These are phyloP conservation scores for Neoniphon sammara DNA, from an alignment of 2,797 vertebrate genomes.

Conservation along the genomic window DNA sequence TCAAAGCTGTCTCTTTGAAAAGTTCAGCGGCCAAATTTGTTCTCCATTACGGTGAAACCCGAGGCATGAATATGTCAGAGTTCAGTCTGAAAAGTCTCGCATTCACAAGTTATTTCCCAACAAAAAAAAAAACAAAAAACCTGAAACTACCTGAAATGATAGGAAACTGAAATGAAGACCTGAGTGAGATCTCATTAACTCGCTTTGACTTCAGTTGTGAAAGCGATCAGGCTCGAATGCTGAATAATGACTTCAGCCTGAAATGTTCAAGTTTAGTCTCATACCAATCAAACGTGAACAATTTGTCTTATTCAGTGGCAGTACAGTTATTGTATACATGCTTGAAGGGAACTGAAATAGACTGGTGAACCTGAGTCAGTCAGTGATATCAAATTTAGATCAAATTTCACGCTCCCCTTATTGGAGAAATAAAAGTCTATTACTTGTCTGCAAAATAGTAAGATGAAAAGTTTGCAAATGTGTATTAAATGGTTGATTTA, in stretches of 20 bases:
- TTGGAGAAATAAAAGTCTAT: too few relatives aligned
- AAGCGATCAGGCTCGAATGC: neutral
- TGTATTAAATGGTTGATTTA: neutral
- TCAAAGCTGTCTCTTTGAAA: slow-evolving; percentile 13
- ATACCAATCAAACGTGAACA: too few relatives aligned
- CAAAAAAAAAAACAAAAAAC: too few relatives aligned
- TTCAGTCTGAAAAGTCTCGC: neutral
- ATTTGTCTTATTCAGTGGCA: too few relatives aligned
- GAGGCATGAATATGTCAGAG: neutral
- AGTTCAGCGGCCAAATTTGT: neutral
- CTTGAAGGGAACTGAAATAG: too few relatives aligned
- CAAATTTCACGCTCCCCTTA: too few relatives aligned
- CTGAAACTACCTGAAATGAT: too few relatives aligned
- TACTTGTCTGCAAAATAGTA: neutral
- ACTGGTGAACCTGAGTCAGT: too few relatives aligned
- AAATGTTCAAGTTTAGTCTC: neutral
- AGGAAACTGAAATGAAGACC: neutral
- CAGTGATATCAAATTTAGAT: too few relatives aligned
- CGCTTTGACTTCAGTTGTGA: neutral
- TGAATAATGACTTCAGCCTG: slow-evolving; percentile 1
- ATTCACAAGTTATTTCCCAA: neutral
- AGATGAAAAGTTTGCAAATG: neutral
- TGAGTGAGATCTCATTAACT: neutral
- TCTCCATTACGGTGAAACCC: neutral
- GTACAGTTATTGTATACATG: too few relatives aligned